Conservation (phyloP, 2,113 vertebrate genomes). For the Daboia siamensis region DNA sequence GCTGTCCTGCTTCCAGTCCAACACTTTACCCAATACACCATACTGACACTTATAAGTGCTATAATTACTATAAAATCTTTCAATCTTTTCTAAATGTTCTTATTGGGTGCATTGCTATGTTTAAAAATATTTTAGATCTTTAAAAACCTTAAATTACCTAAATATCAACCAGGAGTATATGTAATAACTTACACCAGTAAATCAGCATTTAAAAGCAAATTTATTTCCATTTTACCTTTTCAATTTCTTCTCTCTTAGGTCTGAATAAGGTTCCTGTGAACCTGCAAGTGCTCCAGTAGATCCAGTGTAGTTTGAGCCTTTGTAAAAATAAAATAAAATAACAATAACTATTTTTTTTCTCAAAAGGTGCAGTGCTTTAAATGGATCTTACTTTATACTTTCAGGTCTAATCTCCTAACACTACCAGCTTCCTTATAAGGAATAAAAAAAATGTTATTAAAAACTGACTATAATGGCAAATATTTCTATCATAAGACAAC, state of each 20-base stretch:
- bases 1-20: neutral
- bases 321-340: constrained; percentile 48
- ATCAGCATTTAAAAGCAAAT: neutral
- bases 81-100: neutral
- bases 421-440: neutral
- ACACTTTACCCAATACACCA: neutral
- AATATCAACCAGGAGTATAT: neutral
- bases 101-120: neutral
- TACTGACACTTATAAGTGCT: neutral
- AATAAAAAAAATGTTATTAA: neutral
- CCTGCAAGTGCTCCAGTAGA: constrained; percentile 80
- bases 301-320: constrained; percentile 91
- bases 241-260: constrained; percentile 82
- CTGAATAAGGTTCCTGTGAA: constrained; percentile 81
- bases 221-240: constrained; percentile 77
- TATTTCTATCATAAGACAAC: neutral
- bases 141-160: constrained; percentile 2
- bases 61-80: neutral
- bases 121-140: neutral
- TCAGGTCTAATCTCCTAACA: neutral
- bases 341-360: constrained; percentile 16
- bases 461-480: neutral
- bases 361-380: constrained; percentile 49
- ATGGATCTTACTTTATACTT: neutral
- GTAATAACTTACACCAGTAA: neutral